Percentiles rank a stretch among this genome's conserved stretches.
Evolutionary conservation across 2,797 vertebrate species (phyloP).

Genomic region (Typhlichthys eigenmanni): DNA sequence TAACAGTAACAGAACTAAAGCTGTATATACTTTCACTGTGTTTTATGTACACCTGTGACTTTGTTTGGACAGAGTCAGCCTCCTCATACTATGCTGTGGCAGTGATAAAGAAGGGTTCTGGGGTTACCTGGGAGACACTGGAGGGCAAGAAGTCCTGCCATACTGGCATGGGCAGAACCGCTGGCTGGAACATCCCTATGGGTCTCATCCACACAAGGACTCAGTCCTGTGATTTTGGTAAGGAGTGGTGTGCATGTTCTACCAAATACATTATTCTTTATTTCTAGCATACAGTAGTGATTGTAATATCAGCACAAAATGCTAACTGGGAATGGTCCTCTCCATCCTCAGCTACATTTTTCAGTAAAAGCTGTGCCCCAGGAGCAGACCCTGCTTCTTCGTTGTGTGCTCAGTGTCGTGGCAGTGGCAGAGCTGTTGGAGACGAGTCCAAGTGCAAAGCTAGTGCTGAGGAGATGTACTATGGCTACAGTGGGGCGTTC

Average conservation of each 20-base stretch:
- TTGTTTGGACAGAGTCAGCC: neutral
- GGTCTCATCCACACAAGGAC: slow-evolving; percentile 72
- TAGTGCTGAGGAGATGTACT: slow-evolving; percentile 64
- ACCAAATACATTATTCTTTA: neutral
- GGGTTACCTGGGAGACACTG: slow-evolving; percentile 71
- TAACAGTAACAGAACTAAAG: neutral
- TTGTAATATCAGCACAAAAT: neutral
- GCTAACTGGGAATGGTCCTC: slow-evolving; percentile 9
- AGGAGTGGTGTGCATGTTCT: slow-evolving; percentile 44
- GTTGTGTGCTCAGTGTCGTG: slow-evolving; percentile 69
- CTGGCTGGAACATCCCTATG: slow-evolving; percentile 93
- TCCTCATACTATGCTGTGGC: slow-evolving; percentile 75
- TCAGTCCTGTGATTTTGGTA: slow-evolving; percentile 80
- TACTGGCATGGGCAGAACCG: slow-evolving; percentile 83
- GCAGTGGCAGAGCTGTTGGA: slow-evolving; percentile 48
- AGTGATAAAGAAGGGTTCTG: slow-evolving; percentile 67
- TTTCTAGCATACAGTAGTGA: neutral
- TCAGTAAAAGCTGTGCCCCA: slow-evolving; percentile 74
- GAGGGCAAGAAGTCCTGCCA: slow-evolving; percentile 86
- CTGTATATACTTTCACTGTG: slow-evolving; percentile 5
- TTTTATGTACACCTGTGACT: slow-evolving; percentile 14
- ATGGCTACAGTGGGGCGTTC: slow-evolving; percentile 78
- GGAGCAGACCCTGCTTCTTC: slow-evolving; percentile 57
- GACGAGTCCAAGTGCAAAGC: slow-evolving; percentile 65
- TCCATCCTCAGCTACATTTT: slow-evolving; percentile 63